phyloP scores from a whole-genome alignment of 2,113 vertebrate genomes.

The Bagarius yarrelli region DNA sequence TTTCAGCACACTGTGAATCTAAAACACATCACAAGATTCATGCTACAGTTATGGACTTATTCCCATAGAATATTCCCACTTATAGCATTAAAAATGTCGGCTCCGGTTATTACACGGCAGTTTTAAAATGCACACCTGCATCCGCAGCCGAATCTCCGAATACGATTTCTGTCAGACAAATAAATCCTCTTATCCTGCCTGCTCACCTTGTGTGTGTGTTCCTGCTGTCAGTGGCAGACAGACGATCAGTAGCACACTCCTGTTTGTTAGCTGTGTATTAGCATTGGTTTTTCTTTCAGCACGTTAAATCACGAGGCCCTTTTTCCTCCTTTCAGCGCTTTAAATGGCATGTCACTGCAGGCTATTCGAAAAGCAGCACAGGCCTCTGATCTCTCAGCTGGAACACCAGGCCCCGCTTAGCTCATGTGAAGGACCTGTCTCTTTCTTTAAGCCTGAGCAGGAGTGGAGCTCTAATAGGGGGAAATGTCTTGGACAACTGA shows the following conservation, averaged over 20 bases:
- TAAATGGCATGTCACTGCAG: conserved; percentile 60
- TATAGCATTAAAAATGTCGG: not conserved
- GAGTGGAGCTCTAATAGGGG: conserved; percentile 85
- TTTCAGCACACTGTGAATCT: not conserved
- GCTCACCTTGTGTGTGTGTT: not conserved
- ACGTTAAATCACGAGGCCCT: conserved; percentile 21
- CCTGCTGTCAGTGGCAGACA: conserved; percentile 5
- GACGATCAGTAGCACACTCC: conserved; percentile 20
- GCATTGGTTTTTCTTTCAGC: conserved; percentile 24
- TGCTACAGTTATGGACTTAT: not conserved
- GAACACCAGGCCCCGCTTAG: conserved; percentile 65
- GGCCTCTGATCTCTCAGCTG: conserved; percentile 67
- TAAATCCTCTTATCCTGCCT: not conserved
- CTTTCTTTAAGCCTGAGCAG: conserved; percentile 66
- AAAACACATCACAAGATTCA: not conserved
- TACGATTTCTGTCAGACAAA: not conserved
- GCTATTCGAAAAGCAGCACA: conserved; percentile 57
- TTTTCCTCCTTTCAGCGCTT: conserved; percentile 31
- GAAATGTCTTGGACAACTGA: conserved; percentile 98
- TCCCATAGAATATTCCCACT: not conserved
- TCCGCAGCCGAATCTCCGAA: not conserved
- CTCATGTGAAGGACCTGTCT: conserved; percentile 75
- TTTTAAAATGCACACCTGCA: not conserved
- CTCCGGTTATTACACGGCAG: not conserved
- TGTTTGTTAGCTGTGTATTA: conserved; percentile 43